Evolutionary conservation across 2,888 invertebrate species (phyloP).

Genomic region (Bembecia ichneumoniformis): DNA sequence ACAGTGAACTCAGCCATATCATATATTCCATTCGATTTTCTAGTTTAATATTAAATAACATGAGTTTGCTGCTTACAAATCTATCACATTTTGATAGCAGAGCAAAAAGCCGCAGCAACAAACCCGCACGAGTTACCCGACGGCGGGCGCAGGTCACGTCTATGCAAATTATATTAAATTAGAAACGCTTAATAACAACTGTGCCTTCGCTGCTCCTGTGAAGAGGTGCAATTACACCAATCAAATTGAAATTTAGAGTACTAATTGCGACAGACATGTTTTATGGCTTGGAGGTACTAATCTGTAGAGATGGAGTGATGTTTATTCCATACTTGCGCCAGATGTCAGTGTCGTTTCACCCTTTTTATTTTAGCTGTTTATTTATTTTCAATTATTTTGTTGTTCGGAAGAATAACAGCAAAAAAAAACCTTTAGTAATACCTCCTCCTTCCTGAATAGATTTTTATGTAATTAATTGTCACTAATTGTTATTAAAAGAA

Average conservation of each 20-base stretch:
- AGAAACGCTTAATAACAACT: slow-evolving; percentile 71
- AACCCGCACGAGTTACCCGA: slow-evolving; percentile 8
- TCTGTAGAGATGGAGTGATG: slow-evolving; percentile 29
- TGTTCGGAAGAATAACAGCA: too few species aligned
- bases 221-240: slow-evolving; percentile 72
- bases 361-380: background rate
- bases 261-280: slow-evolving; percentile 64
- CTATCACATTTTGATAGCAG: too few species aligned
- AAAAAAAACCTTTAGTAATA: too few species aligned
- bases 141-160: slow-evolving; percentile 46
- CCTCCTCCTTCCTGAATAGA: too few species aligned
- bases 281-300: slow-evolving; percentile 38
- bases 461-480: too few species aligned
- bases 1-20: too few species aligned
- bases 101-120: slow-evolving; percentile 12
- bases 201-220: slow-evolving; percentile 50
- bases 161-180: slow-evolving; percentile 72
- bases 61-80: too few species aligned
- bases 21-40: too few species aligned
- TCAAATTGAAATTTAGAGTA: slow-evolving; percentile 65
- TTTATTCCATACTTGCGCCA: slow-evolving; percentile 20
- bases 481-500: too few species aligned
- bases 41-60: too few species aligned
- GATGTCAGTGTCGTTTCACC: background rate
- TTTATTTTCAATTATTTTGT: too few species aligned